Base-by-base conservation (phyloP, 2,797 vertebrate genomes). In the Paratrypauchen microcephalus region DNA sequence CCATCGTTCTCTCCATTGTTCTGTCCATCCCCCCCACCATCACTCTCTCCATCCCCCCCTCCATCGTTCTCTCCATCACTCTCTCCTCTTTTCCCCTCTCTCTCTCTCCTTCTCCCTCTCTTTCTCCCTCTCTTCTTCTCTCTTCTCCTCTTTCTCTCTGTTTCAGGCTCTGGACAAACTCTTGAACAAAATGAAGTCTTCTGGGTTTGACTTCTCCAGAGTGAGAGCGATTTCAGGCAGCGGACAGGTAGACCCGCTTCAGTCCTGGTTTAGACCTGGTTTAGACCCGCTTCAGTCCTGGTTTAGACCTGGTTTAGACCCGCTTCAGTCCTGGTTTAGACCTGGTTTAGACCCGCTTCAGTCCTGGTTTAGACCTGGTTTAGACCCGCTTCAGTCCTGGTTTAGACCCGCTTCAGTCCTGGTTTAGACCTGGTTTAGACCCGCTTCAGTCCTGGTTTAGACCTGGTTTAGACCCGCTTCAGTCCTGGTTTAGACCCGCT, bases 221-320 rank as follows among this genome's bases (percentile, higher is more conserved):
- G 92, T 99, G 72, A 91, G 84, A 69, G 95, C 95, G 59, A 41
- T 99, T 74, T 99, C 97, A 3, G 97, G 97, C 71, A 94, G 95
- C 26, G 97, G 95, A 19, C 97, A 99, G 95, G 97, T 98, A 32
- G 28, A 4, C 28, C 21, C 23, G 7, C 2, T 54, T 23, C 23
- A 23, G 52, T 21, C 52, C n/a, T 50, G 47, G 6, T 50, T 19
- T 50, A 18, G 16, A 1, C 6, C 47, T 50, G 15, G 55, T 26
- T 45, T 9, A 36, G 32, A 2, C 32, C 32, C 9, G 32, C 1
- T 36, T 2, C 9, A 36, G 32, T 8, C 32, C 32, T 36, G 32
- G 1, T 36, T 9, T 9, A 36, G 32, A 2, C 32, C 32, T 36
- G 32, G 8, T 36, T 2, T 9, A 36, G 32, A 1, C 32, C 32